Conservation (phyloP, 35 echinoderm and acorn worm species). For the Patiria miniata region DNA sequence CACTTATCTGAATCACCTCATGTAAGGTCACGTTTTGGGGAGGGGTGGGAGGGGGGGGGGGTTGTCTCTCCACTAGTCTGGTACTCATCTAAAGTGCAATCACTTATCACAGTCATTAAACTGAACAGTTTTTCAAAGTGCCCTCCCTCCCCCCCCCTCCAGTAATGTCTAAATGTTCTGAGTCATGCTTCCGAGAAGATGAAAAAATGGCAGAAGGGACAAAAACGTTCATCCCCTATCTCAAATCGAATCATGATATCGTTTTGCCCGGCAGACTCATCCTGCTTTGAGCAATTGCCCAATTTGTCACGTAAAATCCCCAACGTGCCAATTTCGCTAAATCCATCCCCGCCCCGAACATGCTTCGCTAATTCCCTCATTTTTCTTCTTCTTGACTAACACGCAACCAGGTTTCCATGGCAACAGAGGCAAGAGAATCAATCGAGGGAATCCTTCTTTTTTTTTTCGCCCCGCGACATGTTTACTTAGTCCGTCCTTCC, state of each 20-base stretch:
- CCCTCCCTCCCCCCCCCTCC: background rate
- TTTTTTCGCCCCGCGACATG: background rate
- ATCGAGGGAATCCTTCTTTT: background rate
- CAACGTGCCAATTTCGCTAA: background rate
- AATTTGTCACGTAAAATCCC: background rate
- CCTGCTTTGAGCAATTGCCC: background rate
- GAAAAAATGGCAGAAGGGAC: background rate
- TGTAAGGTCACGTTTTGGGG: too few species aligned
- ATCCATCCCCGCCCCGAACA: background rate
- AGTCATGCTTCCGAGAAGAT: conserved; percentile 10
- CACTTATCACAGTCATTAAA: background rate
- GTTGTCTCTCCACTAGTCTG: too few species aligned
- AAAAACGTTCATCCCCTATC: background rate
- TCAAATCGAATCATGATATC: background rate
- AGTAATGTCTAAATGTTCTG: conserved; percentile 2
- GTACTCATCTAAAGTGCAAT: too few species aligned
- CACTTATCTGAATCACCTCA: too few species aligned
- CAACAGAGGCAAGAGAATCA: conserved; percentile 21
- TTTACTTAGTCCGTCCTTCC: background rate
- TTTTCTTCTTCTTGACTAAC: background rate
- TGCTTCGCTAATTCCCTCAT: background rate
- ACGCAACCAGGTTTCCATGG: background rate
- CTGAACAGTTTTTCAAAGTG: background rate
- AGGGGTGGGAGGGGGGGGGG: too few species aligned
- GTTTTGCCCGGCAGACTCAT: background rate